Conservation (phyloP, 2,113 vertebrate species). For the Aldabrachelys gigantea region DNA sequence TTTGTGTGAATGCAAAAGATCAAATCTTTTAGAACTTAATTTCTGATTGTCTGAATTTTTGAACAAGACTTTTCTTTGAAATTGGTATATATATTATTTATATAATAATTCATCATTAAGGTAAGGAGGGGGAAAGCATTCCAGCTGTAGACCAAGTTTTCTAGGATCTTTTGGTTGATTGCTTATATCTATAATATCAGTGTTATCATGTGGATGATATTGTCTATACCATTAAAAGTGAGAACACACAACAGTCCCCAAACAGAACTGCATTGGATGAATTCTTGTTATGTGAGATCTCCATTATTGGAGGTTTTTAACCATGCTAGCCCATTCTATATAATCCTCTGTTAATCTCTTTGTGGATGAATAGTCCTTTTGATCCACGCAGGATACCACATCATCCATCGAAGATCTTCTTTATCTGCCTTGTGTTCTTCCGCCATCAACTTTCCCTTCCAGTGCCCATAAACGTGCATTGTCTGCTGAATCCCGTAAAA, state of each 20-base stretch:
- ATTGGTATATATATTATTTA: slow-evolving; percentile 39
- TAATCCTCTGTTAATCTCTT: background rate
- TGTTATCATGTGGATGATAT: background rate
- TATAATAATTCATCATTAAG: slow-evolving; percentile 65
- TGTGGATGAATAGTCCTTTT: background rate
- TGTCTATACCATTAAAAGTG: background rate
- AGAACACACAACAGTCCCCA: background rate
- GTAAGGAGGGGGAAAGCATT: background rate
- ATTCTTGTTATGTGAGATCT: background rate
- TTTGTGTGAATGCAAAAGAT: slow-evolving; percentile 58
- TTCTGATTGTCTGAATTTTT: slow-evolving; percentile 43
- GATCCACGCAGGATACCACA: background rate
- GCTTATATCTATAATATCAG: slow-evolving; percentile 4
- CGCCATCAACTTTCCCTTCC: background rate
- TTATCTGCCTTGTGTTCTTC: background rate
- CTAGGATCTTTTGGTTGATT: slow-evolving; percentile 5
- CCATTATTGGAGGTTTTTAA: background rate
- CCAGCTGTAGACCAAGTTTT: slow-evolving; percentile 29
- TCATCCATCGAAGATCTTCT: background rate
- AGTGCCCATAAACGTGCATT: background rate
- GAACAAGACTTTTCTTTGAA: slow-evolving; percentile 50
- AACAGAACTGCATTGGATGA: background rate
- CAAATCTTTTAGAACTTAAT: slow-evolving; percentile 51
- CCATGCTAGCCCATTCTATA: background rate
- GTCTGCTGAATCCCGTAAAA: background rate